Base-by-base conservation (phyloP, 2,888 invertebrate genomes). In the Arrhopalites spinosus region DNA sequence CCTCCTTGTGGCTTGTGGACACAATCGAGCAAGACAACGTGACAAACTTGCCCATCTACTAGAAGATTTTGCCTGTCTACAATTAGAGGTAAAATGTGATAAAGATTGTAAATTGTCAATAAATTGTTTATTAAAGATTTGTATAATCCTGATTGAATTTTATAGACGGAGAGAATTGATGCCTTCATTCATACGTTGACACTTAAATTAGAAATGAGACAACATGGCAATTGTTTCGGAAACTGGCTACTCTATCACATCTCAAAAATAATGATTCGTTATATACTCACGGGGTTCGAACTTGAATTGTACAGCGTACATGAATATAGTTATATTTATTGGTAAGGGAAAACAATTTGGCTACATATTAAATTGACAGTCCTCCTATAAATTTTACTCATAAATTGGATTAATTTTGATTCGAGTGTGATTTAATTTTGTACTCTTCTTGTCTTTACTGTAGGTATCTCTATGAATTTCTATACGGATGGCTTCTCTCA, bases 231-330 rank as follows among this genome's bases (percentile, higher is more conserved):
- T 0, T 96, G 94, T 85, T 94, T 94, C 85, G 93, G 93, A 73
- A 96, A 96, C 0, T 98, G 98, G 97, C 91, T 97, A 53, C 88
- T 98, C 79, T 96, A 97, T 87, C 96, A 98, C 86, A 95, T 96
- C 64, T 88, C 96, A 68, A 88, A 93, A 63, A 91, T 95, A 45
- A 97, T 98, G 95, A 92, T 96, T 83, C 92, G 95, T 85, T 98
- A 96, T 86, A 88, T 97, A 50, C 89, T 98, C 82, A 43, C 36
- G 17, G 36, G 36, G 67, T n/a, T 36, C n/a, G 36, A 25, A 17
- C 23, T 27, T 8, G 17, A 27, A 17, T 27, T 25, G 25, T 63
- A 98, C 86, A 95, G 96, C 76, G 91, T 93, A 29, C 97, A 98
- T 85, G 98, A 99, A 87, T 98, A 94, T 86, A 92, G 96, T 83